phyloP scores from a whole-genome alignment of 2,797 vertebrate species.

The Peromyscus eremicus region DNA sequence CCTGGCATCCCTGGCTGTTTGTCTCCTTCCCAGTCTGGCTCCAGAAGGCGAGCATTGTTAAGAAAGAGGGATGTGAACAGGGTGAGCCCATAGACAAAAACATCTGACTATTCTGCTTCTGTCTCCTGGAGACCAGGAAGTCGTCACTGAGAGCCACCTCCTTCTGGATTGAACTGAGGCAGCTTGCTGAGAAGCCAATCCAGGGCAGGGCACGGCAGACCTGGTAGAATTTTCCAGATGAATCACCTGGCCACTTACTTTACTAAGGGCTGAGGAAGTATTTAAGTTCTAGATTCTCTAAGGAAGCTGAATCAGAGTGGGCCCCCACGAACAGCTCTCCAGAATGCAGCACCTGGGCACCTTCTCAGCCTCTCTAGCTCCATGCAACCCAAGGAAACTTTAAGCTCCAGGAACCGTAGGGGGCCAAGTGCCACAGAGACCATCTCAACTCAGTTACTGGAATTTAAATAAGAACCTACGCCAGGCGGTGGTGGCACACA shows the following conservation, averaged over 20 bases:
- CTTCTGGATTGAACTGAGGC: not conserved
- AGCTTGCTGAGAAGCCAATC: not conserved
- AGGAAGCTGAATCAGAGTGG: not conserved
- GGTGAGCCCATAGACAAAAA: not conserved
- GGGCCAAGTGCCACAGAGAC: not conserved
- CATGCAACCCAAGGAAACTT: not conserved
- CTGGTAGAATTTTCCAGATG: constrained; percentile 47
- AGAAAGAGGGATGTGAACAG: not conserved
- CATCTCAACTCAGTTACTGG: not conserved
- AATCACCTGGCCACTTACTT: constrained; percentile 37
- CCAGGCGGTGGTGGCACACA: not conserved
- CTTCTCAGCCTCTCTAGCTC: not conserved
- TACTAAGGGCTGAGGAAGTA: not conserved
- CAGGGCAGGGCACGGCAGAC: constrained; percentile 7
- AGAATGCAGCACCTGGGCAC: not conserved
- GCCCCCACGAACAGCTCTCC: not conserved
- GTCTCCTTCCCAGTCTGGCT: constrained; percentile 49
- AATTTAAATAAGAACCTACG: not conserved
- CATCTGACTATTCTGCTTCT: not conserved
- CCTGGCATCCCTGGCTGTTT: constrained; percentile 25
- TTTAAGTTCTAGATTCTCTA: constrained; percentile 17
- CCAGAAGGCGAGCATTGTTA: constrained; percentile 26
- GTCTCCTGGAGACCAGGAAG: constrained; percentile 38
- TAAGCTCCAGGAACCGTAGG: accelerated
- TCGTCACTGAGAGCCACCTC: not conserved